Conservation (phyloP, 2,797 vertebrate species). For the Alectoris magna region DNA sequence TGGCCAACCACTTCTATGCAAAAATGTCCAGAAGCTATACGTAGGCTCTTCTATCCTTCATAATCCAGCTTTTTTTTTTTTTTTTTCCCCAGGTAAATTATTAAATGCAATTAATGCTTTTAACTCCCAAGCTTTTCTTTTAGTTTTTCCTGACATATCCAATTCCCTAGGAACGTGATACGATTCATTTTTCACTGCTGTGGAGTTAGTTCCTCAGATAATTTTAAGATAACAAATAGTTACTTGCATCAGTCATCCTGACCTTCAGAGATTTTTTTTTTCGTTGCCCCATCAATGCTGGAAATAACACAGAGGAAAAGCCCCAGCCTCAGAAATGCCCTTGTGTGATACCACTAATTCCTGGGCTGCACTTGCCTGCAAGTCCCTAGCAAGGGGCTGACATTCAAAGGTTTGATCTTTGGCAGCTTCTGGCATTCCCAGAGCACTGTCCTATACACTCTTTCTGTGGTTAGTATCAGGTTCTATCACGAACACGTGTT, state of each 20-base stretch:
- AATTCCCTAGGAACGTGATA: not conserved
- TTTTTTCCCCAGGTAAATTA: not conserved
- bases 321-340: constrained; percentile 48
- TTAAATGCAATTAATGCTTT: not conserved
- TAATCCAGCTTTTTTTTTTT: not conserved
- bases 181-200: not conserved
- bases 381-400: not conserved
- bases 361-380: constrained; percentile 16
- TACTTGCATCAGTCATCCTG: not conserved
- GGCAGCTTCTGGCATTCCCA: not conserved
- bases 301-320: constrained; percentile 60
- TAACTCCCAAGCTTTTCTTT: not conserved
- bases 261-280: not conserved
- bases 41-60: not conserved
- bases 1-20: not conserved
- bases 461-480: not conserved
- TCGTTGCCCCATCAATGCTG: not conserved
- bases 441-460: not conserved
- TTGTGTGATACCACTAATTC: constrained; percentile 65
- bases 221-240: not conserved
- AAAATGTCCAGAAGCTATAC: not conserved
- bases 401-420: not conserved
- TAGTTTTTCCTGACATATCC: not conserved
- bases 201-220: not conserved
- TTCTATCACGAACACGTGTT: not conserved